Evolutionary conservation across 1,140 invertebrate species (phyloP).

Genomic region (Dreissena rostriformis): DNA sequence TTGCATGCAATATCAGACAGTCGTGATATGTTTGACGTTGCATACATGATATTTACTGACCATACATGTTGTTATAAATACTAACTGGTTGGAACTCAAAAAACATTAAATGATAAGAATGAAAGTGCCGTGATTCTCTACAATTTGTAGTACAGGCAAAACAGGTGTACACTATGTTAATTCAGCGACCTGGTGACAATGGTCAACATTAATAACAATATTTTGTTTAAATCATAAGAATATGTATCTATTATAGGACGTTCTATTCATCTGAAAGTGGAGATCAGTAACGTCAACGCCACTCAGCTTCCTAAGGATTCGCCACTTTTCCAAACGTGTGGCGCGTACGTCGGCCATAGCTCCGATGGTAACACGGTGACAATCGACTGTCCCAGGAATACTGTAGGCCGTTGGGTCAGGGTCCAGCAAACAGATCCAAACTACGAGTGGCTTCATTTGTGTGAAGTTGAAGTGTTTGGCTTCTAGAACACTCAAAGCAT

Average conservation of each 20-base stretch:
- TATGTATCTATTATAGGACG: conserved; percentile 6
- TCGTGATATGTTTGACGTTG: no score
- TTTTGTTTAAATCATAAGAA: neutral
- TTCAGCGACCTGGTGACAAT: no score
- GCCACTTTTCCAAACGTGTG: conserved; percentile 16
- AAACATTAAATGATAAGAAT: no score
- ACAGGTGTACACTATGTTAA: no score
- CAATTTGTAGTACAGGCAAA: no score
- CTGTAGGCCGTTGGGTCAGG: neutral
- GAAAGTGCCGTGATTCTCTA: no score
- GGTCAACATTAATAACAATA: no score
- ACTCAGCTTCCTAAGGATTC: conserved; percentile 21
- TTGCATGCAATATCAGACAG: no score
- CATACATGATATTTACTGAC: no score
- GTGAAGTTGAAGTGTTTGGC: conserved; percentile 6
- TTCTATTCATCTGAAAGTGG: conserved; percentile 24
- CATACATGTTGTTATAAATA: no score
- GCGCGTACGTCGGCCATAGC: conserved; percentile 30
- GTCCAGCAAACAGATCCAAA: neutral
- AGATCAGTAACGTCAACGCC: conserved; percentile 23
- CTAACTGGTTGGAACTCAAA: no score
- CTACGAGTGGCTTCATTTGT: neutral
- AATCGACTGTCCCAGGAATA: conserved; percentile 39
- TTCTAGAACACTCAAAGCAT: neutral
- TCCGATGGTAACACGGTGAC: conserved; percentile 33